phyloP scores from a whole-genome alignment of 2,797 vertebrate species.

The Hydrocynus forskahlii region DNA sequence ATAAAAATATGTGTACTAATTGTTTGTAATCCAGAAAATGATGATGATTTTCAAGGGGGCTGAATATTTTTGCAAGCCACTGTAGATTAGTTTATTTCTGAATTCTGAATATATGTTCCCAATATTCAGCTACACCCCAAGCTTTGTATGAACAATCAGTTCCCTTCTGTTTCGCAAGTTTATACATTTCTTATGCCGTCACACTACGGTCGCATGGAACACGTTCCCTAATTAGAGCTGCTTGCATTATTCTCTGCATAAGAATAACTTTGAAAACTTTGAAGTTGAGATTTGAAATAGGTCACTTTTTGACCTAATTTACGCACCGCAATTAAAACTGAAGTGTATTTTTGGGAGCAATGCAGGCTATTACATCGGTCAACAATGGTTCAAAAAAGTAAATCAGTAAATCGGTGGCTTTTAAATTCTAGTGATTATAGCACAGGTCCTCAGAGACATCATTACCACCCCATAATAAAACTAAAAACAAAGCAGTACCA shows the following conservation, averaged over 20 bases:
- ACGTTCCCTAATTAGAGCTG: background rate
- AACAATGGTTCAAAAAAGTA: background rate
- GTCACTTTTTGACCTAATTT: slow-evolving; percentile 11
- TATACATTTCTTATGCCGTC: background rate
- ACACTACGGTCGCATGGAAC: background rate
- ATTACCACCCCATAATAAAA: background rate
- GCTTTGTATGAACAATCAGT: background rate
- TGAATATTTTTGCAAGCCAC: too few relatives aligned
- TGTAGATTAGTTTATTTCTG: too few relatives aligned
- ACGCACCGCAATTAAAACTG: background rate
- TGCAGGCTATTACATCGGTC: too few relatives aligned
- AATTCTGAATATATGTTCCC: too few relatives aligned
- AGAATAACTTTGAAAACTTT: background rate
- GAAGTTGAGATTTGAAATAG: slow-evolving; percentile 2
- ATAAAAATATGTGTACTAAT: too few relatives aligned
- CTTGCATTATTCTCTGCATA: background rate
- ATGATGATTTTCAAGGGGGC: too few relatives aligned
- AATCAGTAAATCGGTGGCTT: background rate
- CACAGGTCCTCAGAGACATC: background rate
- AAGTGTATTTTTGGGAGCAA: background rate
- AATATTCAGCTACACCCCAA: too few relatives aligned
- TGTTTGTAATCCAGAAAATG: too few relatives aligned
- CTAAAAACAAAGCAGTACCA: background rate
- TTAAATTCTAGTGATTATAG: background rate
- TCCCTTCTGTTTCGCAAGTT: background rate